Base-by-base conservation (phyloP, 2,888 invertebrate species). In the Mythimna albipuncta region DNA sequence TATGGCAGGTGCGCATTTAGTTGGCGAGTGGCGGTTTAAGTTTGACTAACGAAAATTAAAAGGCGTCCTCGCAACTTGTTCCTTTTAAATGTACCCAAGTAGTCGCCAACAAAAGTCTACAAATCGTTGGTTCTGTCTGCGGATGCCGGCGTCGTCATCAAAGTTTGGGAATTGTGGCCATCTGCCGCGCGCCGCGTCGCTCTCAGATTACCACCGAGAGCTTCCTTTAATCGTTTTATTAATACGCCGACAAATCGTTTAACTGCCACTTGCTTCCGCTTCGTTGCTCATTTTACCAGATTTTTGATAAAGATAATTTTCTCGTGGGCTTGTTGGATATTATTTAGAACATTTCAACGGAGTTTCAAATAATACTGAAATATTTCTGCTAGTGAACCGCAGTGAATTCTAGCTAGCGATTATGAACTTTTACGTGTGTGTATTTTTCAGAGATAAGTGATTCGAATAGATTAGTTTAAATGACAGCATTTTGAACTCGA, bases 201-300 rank as follows among this genome's bases (percentile, higher is more conserved):
- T 94, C 94, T 85, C 95, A 93, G 96, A 96, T 96, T 96, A 96
- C 95, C 94, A 91, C 90, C 89, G 92, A 91, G 93, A 94, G 95
- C 93, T 95, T 95, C 93, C 92, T 95, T 96, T 95, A 96, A 96
- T 96, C 96, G 96, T 96, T 96, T 95, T 95, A 96, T 95, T 96
- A 95, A 96, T 95, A 95, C 95, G 94, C 94, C 95, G 94, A 92
- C 94, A 95, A 95, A 96, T 95, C 95, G 94, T 93, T 95, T 95
- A 92, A 94, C 92, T 92, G 93, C 91, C 90, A 91, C 91, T 92
- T 90, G 90, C 89, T 91, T 92, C 88, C 77, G 76, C 88, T 89
- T 87, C 90, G 89, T 85, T 84, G 85, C 87, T 88, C 85, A 87
- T 88, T 89, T 88, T 83, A 86, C 86, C 77, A 68, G 75, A 77